Evolutionary conservation across 2,888 invertebrate genomes (phyloP), one percentile per base, ranked within the genome.

Genomic region (Metacarcinus magister): DNA sequence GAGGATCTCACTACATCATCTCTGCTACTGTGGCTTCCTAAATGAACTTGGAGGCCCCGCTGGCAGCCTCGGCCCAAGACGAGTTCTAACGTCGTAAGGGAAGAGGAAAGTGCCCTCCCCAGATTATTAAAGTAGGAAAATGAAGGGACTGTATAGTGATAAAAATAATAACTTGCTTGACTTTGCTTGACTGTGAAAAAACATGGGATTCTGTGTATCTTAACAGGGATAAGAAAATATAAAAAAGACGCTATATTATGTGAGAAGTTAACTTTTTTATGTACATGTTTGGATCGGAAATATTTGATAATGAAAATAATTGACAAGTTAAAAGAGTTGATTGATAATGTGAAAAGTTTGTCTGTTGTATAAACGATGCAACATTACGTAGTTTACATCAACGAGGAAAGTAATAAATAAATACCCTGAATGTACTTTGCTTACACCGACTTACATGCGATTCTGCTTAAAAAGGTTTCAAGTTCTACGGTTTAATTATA

Each of bases 1-100:
- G 67, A 67, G 67, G 67, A 67, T 67, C 67, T 67, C 67, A 19
- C 67, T 67, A 23, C 67, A 67, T 67, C 67, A 67, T 67, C 67
- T 67, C 19, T 23, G 67, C 67, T 67, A 67, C 67, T 67, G 67
- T n/a, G 67, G 67, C 67, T 67, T 67, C 67, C 67, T 67, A 67
- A 67, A 67, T 67, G 67, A 67, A 67, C 67, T 67, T 7, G 67
- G 67, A 23, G 67, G 16, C 82, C 82, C 82, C 82, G 32, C 82
- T 82, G 82, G 32, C 82, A 32, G 32, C 82, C 82, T 82, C 82
- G 32, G 3, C 8, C 82, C 23, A 16, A 32, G 82, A 82, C 82
- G 32, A 13, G 82, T 82, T 82, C 10, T 32, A 16, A 32, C 82
- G 23, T 82, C 82, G 32, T 82, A 82, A 28, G 82, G 32, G 82